Evolutionary conservation across 2,113 vertebrate genomes (phyloP).

Genomic region (Dromiciops gliroides): DNA sequence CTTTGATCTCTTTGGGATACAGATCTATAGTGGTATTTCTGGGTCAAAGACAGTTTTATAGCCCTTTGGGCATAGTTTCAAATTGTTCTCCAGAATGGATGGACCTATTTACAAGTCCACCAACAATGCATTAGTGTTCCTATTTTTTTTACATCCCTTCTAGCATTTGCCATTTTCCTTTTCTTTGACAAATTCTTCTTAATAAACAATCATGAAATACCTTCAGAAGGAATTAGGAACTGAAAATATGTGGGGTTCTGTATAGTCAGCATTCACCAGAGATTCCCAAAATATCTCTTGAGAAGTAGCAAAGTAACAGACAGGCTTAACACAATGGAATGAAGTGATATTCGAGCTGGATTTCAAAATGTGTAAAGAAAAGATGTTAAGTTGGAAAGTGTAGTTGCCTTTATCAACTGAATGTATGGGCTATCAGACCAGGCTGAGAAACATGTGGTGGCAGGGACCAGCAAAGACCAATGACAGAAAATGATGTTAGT

Average conservation of each 20-base stretch:
- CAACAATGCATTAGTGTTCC: neutral
- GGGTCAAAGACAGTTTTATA: neutral
- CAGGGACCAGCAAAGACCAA: neutral
- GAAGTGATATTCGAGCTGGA: neutral
- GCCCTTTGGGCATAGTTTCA: neutral
- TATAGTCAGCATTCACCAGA: neutral
- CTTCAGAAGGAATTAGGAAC: neutral
- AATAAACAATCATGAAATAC: neutral
- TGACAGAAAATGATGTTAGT: neutral
- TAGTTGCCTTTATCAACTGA: neutral
- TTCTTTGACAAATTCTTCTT: neutral
- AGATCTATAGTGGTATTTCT: neutral
- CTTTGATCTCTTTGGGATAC: neutral
- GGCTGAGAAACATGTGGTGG: neutral
- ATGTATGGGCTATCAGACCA: neutral
- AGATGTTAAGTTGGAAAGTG: neutral
- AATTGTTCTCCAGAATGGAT: neutral
- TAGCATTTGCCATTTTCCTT: neutral
- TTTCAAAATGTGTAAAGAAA: neutral
- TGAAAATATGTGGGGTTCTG: neutral
- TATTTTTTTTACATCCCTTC: neutral
- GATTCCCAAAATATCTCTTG: neutral
- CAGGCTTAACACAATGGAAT: neutral
- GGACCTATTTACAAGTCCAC: neutral
- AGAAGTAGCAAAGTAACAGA: neutral